Percentiles rank a stretch among this genome's conserved stretches.
phyloP scores from a whole-genome alignment of 1,140 invertebrate genomes.

The Gryon sp. region DNA sequence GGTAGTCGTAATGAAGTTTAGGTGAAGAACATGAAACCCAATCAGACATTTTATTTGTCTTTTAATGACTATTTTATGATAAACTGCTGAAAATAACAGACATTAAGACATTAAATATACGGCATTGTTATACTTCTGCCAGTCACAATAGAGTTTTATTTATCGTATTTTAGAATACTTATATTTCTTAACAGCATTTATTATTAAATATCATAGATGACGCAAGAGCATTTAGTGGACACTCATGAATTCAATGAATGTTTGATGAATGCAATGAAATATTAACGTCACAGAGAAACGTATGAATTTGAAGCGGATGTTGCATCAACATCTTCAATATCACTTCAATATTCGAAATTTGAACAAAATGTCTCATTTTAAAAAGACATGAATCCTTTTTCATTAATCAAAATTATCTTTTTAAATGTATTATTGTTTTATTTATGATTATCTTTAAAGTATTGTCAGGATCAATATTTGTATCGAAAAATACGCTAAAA shows the following conservation, averaged over 20 bases:
- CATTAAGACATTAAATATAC: too few relatives aligned
- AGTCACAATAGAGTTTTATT: not conserved
- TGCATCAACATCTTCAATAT: constrained; percentile 10
- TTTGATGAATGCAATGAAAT: constrained; percentile 36
- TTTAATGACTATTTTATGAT: too few relatives aligned
- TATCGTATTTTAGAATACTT: constrained; percentile 7
- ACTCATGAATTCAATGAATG: constrained; percentile 30
- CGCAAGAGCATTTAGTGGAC: constrained; percentile 18
- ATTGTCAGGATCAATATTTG: too few relatives aligned
- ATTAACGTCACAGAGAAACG: constrained; percentile 28
- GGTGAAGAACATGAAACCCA: too few relatives aligned
- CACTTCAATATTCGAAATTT: constrained; percentile 2
- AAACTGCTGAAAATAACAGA: too few relatives aligned
- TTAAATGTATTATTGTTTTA: too few relatives aligned
- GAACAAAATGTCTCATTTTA: not conserved
- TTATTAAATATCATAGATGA: constrained; percentile 34
- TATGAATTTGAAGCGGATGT: constrained; percentile 17
- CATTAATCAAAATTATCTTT: too few relatives aligned
- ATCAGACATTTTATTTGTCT: too few relatives aligned
- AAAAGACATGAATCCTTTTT: too few relatives aligned
- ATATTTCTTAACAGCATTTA: constrained; percentile 11
- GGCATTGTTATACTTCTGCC: not conserved
- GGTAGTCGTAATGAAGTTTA: constrained; percentile 1
- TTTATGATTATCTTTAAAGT: too few relatives aligned
- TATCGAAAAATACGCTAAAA: too few relatives aligned